Evolutionary conservation across 2,113 vertebrate genomes (phyloP).

Genomic region (Merops nubicus): DNA sequence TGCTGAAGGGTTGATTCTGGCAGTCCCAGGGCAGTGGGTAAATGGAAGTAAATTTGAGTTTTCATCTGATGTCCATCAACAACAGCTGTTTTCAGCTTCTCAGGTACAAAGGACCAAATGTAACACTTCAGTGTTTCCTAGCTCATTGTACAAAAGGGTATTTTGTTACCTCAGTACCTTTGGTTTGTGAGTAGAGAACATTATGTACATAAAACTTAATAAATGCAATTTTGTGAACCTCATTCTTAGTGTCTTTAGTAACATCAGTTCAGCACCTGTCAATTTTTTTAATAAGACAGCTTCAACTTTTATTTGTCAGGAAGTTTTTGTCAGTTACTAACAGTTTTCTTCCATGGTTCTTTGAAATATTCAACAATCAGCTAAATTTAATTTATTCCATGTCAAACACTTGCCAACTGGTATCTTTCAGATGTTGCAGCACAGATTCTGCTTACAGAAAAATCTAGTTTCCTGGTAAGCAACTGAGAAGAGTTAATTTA

Average conservation of each 20-base stretch:
- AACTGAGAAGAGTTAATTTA: not conserved
- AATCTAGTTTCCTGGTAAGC: not conserved
- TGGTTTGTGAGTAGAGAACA: conserved; percentile 63
- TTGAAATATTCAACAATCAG: not conserved
- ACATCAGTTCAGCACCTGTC: not conserved
- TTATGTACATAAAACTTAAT: conserved; percentile 74
- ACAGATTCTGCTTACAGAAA: not conserved
- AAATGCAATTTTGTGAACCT: conserved; percentile 71
- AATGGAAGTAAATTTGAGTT: conserved; percentile 43
- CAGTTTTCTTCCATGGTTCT: not conserved
- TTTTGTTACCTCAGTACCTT: conserved; percentile 71
- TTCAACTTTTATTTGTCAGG: not conserved
- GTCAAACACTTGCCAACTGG: not conserved
- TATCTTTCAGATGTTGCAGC: not conserved
- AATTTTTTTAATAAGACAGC: not conserved
- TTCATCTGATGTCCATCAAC: conserved; percentile 40
- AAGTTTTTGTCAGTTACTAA: not conserved
- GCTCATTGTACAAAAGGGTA: conserved; percentile 69
- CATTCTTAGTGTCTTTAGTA: conserved; percentile 53
- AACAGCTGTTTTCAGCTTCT: conserved; percentile 76
- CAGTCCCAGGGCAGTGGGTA: not conserved
- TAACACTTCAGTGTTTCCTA: conserved; percentile 62
- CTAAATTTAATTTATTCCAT: not conserved
- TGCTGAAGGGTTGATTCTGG: not conserved
- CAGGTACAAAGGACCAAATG: conserved; percentile 81